phyloP scores from a whole-genome alignment of 1,140 invertebrate genomes.

The Antheraea mylitta region DNA sequence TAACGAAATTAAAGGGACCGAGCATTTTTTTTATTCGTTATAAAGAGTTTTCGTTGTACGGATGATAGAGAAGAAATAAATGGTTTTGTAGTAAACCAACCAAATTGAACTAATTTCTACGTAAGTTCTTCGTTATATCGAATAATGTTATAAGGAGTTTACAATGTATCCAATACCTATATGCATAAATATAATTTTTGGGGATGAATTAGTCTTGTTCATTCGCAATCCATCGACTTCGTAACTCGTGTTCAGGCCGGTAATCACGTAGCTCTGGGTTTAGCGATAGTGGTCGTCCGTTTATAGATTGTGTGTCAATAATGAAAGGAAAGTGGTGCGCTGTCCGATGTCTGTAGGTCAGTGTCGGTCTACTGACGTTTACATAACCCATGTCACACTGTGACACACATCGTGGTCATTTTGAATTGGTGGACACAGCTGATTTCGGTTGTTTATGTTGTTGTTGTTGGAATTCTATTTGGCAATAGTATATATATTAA shows the following conservation, averaged over 20 bases:
- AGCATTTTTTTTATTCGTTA: too few relatives aligned
- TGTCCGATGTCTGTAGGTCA: slow-evolving; percentile 62
- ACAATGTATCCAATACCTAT: too few relatives aligned
- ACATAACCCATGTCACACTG: slow-evolving; percentile 60
- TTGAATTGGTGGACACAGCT: slow-evolving; percentile 15
- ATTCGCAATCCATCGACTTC: slow-evolving; percentile 7
- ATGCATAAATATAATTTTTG: neutral
- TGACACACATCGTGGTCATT: slow-evolving; percentile 43
- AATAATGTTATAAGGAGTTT: too few relatives aligned
- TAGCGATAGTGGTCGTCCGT: slow-evolving; percentile 43
- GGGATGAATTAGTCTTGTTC: slow-evolving; percentile 12
- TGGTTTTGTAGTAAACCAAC: too few relatives aligned
- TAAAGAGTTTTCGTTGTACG: too few relatives aligned
- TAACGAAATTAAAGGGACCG: too few relatives aligned
- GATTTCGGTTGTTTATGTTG: neutral
- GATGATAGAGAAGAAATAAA: too few relatives aligned
- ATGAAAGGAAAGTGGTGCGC: slow-evolving; percentile 71
- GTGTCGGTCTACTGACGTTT: slow-evolving; percentile 56
- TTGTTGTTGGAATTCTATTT: neutral
- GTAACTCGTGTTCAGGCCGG: slow-evolving; percentile 17
- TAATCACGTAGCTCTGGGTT: slow-evolving; percentile 31
- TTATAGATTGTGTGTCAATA: slow-evolving; percentile 70
- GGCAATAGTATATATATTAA: too few relatives aligned
- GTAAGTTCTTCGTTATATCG: too few relatives aligned
- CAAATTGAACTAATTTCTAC: too few relatives aligned